Conservation (phyloP, 2,113 vertebrate species). For the Atrichornis clamosus region DNA sequence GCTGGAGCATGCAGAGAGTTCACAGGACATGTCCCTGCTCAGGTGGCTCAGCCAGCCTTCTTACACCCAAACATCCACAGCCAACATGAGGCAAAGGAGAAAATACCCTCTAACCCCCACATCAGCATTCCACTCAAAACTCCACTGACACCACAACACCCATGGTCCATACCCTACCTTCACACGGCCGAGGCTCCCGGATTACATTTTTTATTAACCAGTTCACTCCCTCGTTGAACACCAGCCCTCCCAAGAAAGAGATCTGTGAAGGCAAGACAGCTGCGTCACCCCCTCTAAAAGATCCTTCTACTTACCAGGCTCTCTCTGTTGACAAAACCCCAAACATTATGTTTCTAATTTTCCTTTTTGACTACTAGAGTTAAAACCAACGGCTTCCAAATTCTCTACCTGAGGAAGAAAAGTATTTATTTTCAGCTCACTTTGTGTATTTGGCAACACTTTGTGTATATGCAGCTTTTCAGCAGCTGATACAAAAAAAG, state of each 20-base stretch:
- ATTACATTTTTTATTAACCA: slow-evolving; percentile 94
- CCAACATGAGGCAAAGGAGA: background rate
- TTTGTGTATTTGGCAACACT: background rate
- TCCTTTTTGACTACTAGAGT: background rate
- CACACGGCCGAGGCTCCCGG: slow-evolving; percentile 91
- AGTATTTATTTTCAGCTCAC: background rate
- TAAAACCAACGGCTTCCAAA: background rate
- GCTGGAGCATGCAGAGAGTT: background rate
- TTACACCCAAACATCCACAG: background rate
- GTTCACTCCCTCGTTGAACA: slow-evolving; percentile 93
- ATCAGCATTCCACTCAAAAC: background rate
- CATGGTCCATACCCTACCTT: slow-evolving; percentile 74
- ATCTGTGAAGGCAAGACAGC: slow-evolving; percentile 77
- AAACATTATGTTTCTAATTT: background rate
- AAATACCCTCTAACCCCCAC: background rate
- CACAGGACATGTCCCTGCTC: background rate
- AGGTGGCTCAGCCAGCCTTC: background rate
- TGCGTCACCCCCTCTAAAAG: background rate
- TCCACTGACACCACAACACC: background rate
- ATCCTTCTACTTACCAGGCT: background rate
- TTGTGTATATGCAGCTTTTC: background rate
- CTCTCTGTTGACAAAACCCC: background rate
- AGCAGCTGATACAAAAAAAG: background rate
- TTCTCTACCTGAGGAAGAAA: background rate
- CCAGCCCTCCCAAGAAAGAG: slow-evolving; percentile 92